These are phyloP conservation scores for Hiodon tergisus DNA, from an alignment of 2,113 vertebrate genomes.

Conservation along the genomic window DNA sequence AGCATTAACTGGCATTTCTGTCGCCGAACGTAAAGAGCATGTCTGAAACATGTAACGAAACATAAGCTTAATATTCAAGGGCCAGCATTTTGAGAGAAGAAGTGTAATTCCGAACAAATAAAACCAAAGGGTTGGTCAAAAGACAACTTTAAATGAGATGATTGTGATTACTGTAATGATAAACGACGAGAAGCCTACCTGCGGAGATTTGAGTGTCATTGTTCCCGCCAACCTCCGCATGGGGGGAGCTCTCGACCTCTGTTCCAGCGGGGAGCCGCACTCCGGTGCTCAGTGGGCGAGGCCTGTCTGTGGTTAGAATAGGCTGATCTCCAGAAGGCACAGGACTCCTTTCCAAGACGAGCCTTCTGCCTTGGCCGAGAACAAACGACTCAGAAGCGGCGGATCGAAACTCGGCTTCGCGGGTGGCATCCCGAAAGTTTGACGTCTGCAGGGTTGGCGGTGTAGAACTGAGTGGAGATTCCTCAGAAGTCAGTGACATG, in stretches of 20 bases:
- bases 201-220: conserved; percentile 38
- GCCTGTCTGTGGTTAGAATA: conserved; percentile 26
- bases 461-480: conserved; percentile 15
- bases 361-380: conserved; percentile 39
- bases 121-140: background rate
- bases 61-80: background rate
- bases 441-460: conserved; percentile 32
- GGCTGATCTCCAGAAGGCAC: no score
- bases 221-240: background rate
- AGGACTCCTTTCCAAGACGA: conserved; percentile 25
- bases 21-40: background rate
- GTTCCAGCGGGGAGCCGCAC: background rate
- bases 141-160: background rate
- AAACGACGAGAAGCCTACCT: conserved; percentile 42
- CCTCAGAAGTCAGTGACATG: conserved; percentile 21
- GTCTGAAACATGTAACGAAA: background rate
- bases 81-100: background rate
- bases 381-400: conserved; percentile 49
- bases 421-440: conserved; percentile 18
- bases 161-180: conserved; percentile 18
- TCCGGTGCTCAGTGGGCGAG: conserved; percentile 9
- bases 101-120: background rate
- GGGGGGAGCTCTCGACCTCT: background rate
- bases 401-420: conserved; percentile 50
- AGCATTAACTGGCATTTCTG: conserved; percentile 34